Evolutionary conservation across 2,797 vertebrate species (phyloP).

Genomic region (Aplochiton taeniatus): DNA sequence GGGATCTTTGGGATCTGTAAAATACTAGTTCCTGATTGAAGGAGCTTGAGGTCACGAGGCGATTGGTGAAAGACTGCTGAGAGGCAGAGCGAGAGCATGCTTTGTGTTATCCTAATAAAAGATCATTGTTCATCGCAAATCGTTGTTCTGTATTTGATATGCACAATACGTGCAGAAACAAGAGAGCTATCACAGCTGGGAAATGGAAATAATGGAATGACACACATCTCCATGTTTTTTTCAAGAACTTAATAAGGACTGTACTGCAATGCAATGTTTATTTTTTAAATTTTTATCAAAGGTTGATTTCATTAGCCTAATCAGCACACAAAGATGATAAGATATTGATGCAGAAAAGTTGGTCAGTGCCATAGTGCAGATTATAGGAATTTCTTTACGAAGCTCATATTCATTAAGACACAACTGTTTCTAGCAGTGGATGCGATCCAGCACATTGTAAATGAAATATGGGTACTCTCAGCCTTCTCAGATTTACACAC

Average conservation of each 20-base stretch:
- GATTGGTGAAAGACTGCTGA: too few species aligned
- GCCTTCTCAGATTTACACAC: constrained; percentile 27
- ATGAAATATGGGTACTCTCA: constrained; percentile 17
- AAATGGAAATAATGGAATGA: constrained; percentile 25
- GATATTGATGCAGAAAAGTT: constrained; percentile 15
- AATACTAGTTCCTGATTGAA: too few species aligned
- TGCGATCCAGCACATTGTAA: neutral
- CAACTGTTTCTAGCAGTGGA: neutral
- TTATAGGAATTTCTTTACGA: neutral
- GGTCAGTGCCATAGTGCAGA: constrained; percentile 13
- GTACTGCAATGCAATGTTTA: constrained; percentile 24
- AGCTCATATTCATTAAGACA: neutral
- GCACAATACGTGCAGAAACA: too few species aligned
- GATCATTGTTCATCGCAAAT: too few species aligned
- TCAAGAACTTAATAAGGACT: constrained; percentile 43
- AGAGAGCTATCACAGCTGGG: constrained; percentile 9
- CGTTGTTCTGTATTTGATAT: too few species aligned
- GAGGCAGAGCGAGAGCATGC: too few species aligned
- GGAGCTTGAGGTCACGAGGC: too few species aligned
- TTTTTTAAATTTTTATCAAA: constrained; percentile 51
- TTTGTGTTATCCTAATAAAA: too few species aligned
- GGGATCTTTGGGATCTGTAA: too few species aligned
- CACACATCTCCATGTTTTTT: constrained; percentile 58
- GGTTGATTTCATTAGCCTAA: constrained; percentile 47
- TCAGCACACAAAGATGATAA: constrained; percentile 35